These are phyloP conservation scores for Tetragonula clypearis DNA, from an alignment of 1,140 invertebrate species.

Conservation along the genomic window DNA sequence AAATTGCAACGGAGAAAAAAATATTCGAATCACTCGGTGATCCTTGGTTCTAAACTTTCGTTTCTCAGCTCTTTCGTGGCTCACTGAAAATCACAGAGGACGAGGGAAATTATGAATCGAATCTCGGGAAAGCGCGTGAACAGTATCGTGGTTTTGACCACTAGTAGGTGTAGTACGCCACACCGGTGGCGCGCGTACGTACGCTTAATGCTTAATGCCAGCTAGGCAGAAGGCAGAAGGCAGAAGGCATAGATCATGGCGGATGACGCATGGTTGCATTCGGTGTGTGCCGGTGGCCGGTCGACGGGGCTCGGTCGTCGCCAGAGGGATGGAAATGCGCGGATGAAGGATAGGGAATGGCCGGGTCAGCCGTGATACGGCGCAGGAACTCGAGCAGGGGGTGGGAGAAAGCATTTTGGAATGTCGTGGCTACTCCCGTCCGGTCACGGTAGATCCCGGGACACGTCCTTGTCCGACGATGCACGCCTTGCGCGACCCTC, in stretches of 20 bases:
- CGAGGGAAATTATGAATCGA: too few species aligned
- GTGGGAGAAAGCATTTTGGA: constrained; percentile 76
- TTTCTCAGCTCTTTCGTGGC: too few species aligned
- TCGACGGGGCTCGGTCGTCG: constrained; percentile 45
- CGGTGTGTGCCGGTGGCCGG: constrained; percentile 53
- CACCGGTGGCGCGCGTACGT: constrained; percentile 34
- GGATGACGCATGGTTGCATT: constrained; percentile 80
- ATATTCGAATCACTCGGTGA: too few species aligned
- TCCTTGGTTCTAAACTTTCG: too few species aligned
- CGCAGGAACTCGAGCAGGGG: constrained; percentile 48
- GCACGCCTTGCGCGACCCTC: background rate
- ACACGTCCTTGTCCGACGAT: constrained; percentile 56
- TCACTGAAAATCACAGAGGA: too few species aligned
- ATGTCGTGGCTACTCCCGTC: constrained; percentile 69
- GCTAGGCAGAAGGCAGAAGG: background rate
- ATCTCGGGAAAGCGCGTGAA: background rate
- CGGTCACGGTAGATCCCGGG: constrained; percentile 54
- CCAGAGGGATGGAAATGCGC: constrained; percentile 77
- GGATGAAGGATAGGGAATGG: constrained; percentile 81
- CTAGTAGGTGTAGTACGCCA: background rate
- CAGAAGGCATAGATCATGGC: constrained; percentile 80
- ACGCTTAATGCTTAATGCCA: constrained; percentile 41
- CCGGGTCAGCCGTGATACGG: constrained; percentile 75
- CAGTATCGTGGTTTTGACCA: background rate
- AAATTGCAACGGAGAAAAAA: too few species aligned